Conservation (phyloP, 1,140 invertebrate species). For the Parapsyche elsis region DNA sequence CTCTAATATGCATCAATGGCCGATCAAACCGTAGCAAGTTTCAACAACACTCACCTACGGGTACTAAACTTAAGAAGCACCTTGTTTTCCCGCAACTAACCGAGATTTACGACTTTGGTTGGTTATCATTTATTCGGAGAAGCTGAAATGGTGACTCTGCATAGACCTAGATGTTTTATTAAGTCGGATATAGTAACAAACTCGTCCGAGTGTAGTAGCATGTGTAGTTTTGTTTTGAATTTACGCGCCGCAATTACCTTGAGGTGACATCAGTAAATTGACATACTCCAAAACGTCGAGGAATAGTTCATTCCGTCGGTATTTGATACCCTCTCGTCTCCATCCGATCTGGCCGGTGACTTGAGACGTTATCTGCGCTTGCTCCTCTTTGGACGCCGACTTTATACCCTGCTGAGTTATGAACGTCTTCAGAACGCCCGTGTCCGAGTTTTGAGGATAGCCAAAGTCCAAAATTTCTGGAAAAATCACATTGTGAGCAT, state of each 20-base stretch:
- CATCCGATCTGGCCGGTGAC: conserved; percentile 99
- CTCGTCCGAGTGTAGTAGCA: too few relatives aligned
- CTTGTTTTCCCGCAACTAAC: background rate
- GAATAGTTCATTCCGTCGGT: conserved; percentile 98
- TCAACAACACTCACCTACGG: too few relatives aligned
- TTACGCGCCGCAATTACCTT: too few relatives aligned
- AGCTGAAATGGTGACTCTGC: background rate
- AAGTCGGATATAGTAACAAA: too few relatives aligned
- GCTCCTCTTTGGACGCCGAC: conserved; percentile 98
- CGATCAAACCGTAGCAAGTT: too few relatives aligned
- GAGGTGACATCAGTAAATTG: conserved; percentile 98
- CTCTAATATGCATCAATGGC: too few relatives aligned
- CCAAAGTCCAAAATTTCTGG: conserved; percentile 99
- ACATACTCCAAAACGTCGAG: conserved; percentile 99
- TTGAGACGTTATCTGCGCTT: conserved; percentile 99
- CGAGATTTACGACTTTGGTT: too few relatives aligned
- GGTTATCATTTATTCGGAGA: too few relatives aligned
- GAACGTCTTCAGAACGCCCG: conserved; percentile 98
- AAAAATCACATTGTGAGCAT: conserved; percentile 55
- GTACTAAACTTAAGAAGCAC: too few relatives aligned
- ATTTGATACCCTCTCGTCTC: conserved; percentile 99
- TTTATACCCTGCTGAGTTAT: conserved; percentile 99
- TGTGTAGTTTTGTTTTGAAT: too few relatives aligned
- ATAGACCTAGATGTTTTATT: too few relatives aligned
- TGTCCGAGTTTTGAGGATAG: conserved; percentile 99